Percentiles rank a stretch among this genome's conserved stretches.
Conservation (phyloP, 2,797 vertebrate species). For the Scyliorhinus canicula region DNA sequence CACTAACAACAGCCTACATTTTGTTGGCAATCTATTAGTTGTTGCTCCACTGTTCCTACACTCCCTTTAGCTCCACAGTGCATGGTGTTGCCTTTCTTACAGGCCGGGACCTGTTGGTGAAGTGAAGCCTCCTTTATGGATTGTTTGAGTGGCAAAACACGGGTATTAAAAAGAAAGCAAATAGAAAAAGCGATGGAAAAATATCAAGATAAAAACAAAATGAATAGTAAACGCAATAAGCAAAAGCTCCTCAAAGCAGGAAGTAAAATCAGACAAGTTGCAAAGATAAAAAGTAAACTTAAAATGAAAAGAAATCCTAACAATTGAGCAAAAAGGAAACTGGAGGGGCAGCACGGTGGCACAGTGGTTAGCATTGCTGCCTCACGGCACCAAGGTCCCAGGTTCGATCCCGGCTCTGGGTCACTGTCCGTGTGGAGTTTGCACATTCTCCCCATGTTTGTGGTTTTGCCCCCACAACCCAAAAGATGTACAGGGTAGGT, state of each 20-base stretch:
- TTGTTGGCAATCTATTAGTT: slow-evolving; percentile 15
- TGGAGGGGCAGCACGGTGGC: too few relatives aligned
- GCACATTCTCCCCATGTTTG: too few relatives aligned
- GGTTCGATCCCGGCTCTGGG: too few relatives aligned
- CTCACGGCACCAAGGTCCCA: too few relatives aligned
- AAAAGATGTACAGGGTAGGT: too few relatives aligned
- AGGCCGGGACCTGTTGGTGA: neutral
- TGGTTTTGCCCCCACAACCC: too few relatives aligned
- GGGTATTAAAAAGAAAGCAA: neutral
- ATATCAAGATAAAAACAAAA: neutral
- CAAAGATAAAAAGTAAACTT: neutral
- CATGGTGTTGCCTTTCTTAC: neutral
- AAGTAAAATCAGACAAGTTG: neutral
- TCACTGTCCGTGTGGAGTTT: too few relatives aligned
- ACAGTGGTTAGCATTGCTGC: too few relatives aligned
- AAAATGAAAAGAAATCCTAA: neutral
- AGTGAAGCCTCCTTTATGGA: neutral
- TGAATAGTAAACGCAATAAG: neutral
- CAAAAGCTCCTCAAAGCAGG: neutral
- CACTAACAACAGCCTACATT: neutral
- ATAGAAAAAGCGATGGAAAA: neutral
- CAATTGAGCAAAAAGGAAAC: neutral
- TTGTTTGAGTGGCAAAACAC: neutral
- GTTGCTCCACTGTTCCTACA: neutral
- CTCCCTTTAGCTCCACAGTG: neutral